These are phyloP conservation scores for Brevipalpus yothersi DNA, from an alignment of 1,140 invertebrate genomes.

Conservation along the genomic window DNA sequence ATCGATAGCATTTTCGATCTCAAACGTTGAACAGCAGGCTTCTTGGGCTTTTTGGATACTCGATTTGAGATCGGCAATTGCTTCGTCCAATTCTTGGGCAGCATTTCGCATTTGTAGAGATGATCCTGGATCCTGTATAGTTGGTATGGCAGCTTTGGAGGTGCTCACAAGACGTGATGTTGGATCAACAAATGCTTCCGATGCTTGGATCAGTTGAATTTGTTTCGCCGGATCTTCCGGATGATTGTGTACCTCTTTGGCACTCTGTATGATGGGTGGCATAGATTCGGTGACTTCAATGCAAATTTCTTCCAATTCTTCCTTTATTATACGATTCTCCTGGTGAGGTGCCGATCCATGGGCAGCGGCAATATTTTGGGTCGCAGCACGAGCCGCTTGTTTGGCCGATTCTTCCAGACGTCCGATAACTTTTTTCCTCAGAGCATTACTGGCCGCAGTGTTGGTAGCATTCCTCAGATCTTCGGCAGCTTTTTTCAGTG, in stretches of 20 bases:
- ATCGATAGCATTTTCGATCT: constrained; percentile 54
- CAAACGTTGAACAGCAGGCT: constrained; percentile 51
- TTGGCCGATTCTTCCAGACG: constrained; percentile 45
- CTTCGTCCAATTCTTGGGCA: constrained; percentile 43
- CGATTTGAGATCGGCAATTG: constrained; percentile 48
- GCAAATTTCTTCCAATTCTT: constrained; percentile 49
- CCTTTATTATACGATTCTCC: constrained; percentile 36
- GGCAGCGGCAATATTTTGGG: constrained; percentile 61
- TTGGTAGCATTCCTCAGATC: constrained; percentile 57
- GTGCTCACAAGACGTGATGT: constrained; percentile 38
- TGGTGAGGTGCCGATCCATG: constrained; percentile 39
- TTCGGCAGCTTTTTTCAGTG: constrained; percentile 61
- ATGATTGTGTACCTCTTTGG: constrained; percentile 31
- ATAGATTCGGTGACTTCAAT: constrained; percentile 46
- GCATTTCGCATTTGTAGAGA: constrained; percentile 41
- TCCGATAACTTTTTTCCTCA: constrained; percentile 37
- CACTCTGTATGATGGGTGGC: constrained; percentile 50
- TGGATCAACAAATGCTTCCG: constrained; percentile 45
- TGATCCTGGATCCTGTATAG: constrained; percentile 50
- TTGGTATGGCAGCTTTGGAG: constrained; percentile 54
- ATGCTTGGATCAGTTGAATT: constrained; percentile 55
- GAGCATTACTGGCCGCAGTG: constrained; percentile 44
- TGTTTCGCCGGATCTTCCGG: constrained; percentile 48
- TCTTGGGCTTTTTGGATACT: constrained; percentile 58
- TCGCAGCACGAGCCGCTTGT: constrained; percentile 39